Percentiles rank a stretch among this genome's conserved stretches.
Conservation (phyloP, 2,797 vertebrate genomes). For the Clarias pachynema region DNA sequence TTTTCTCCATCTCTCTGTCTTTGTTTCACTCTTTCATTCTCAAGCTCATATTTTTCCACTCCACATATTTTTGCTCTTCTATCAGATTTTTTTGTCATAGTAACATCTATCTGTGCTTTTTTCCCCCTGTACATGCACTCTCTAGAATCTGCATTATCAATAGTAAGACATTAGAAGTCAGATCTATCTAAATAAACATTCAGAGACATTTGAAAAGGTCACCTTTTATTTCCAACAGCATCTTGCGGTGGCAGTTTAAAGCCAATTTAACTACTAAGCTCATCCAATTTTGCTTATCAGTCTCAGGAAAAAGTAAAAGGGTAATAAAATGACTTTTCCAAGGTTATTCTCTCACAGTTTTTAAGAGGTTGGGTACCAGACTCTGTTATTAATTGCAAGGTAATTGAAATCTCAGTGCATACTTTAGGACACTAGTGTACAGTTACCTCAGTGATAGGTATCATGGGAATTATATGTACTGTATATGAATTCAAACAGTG, state of each 20-base stretch:
- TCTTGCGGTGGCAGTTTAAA: not conserved
- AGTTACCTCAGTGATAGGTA: not conserved
- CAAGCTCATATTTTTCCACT: not conserved
- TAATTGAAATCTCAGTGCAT: not conserved
- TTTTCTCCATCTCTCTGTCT: slow-evolving; percentile 8
- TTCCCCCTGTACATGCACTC: not conserved
- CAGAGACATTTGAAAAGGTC: slow-evolving; percentile 1
- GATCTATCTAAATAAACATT: not conserved
- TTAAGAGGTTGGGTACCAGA: not conserved
- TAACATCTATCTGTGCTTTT: not conserved
- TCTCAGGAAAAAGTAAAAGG: not conserved
- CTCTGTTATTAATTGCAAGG: not conserved
- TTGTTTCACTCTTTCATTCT: not conserved
- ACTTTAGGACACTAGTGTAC: not conserved
- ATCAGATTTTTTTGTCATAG: not conserved
- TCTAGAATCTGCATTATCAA: not conserved
- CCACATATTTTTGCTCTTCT: slow-evolving; percentile 2
- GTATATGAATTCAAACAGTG: not conserved
- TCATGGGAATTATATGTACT: too few relatives aligned
- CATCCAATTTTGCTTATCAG: not conserved
- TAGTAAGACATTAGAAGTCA: not conserved
- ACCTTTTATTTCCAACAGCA: slow-evolving; percentile 2
- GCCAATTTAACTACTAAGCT: not conserved
- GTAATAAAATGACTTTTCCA: not conserved
- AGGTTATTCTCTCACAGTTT: not conserved